Evolutionary conservation across 2,113 vertebrate species (phyloP).

Genomic region (pig (Sus scrofa)): DNA sequence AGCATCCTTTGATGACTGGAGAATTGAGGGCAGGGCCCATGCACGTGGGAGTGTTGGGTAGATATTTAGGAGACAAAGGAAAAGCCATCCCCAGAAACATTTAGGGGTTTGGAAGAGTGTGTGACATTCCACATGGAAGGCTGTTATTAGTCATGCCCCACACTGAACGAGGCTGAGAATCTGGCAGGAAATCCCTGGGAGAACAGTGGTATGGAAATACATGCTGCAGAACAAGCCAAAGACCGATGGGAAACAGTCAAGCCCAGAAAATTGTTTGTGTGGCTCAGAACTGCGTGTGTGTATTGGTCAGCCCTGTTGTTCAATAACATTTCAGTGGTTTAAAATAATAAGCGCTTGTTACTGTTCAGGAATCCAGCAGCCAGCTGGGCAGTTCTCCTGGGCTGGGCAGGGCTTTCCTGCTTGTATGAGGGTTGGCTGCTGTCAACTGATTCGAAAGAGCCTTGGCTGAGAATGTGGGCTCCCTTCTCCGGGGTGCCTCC

Average conservation of each 20-base stretch:
- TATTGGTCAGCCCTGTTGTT: neutral
- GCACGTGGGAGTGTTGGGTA: fast-evolving
- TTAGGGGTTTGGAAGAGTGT: neutral
- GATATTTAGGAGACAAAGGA: neutral
- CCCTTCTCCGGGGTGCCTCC: neutral
- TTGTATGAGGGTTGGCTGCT: neutral
- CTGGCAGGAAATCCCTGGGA: neutral
- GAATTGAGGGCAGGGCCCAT: neutral
- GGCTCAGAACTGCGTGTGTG: fast-evolving
- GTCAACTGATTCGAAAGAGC: fast-evolving
- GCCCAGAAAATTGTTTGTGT: neutral
- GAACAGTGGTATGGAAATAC: neutral
- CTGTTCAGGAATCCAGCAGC: neutral
- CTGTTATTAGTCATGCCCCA: fast-evolving
- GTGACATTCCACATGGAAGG: neutral
- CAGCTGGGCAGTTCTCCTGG: neutral
- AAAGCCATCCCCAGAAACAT: neutral
- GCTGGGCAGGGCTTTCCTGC: no score
- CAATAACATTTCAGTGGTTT: neutral
- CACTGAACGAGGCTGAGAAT: neutral
- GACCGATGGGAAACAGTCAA: fast-evolving
- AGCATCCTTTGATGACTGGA: neutral
- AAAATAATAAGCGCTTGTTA: neutral
- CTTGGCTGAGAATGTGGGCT: fast-evolving
- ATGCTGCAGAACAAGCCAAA: neutral